Percentiles rank a stretch among this genome's conserved stretches.
Conservation (phyloP, 2,888 invertebrate genomes). For the Daptonema setosum region DNA sequence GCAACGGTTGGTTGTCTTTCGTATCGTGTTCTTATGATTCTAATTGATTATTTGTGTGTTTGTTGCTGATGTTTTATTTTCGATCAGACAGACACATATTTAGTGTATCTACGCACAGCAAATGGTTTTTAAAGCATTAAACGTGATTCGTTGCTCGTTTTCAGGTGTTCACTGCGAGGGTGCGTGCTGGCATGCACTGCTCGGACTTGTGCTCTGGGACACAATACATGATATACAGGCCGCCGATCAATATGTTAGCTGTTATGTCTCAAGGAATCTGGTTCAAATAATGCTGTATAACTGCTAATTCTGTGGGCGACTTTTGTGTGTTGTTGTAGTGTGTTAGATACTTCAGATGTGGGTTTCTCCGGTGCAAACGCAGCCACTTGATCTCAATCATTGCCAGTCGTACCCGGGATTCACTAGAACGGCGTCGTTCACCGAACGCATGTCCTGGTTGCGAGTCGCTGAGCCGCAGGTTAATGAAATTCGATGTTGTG, state of each 20-base stretch:
- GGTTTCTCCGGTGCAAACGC: conserved; percentile 42
- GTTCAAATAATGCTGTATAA: not conserved
- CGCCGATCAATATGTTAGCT: conserved; percentile 15
- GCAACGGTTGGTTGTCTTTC: not conserved
- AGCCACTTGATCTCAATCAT: conserved; percentile 46
- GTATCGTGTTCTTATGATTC: not conserved
- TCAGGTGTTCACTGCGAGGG: conserved; percentile 53
- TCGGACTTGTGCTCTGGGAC: conserved; percentile 54
- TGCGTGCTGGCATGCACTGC: conserved; percentile 40
- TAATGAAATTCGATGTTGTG: no score
- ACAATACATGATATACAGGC: conserved; percentile 42
- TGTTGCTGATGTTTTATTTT: not conserved
- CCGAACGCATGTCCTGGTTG: not conserved
- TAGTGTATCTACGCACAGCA: no score
- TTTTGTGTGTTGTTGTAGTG: no score
- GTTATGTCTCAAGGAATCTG: not conserved
- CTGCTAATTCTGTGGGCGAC: no score
- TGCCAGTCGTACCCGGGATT: not conserved
- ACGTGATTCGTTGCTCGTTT: no score
- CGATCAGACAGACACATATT: no score
- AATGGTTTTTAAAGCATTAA: no score
- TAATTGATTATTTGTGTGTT: not conserved
- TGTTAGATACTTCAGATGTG: no score
- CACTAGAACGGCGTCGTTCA: not conserved
- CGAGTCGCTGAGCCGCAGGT: not conserved